Conservation (phyloP, 1,140 invertebrate genomes). For the Listronotus oregonensis region DNA sequence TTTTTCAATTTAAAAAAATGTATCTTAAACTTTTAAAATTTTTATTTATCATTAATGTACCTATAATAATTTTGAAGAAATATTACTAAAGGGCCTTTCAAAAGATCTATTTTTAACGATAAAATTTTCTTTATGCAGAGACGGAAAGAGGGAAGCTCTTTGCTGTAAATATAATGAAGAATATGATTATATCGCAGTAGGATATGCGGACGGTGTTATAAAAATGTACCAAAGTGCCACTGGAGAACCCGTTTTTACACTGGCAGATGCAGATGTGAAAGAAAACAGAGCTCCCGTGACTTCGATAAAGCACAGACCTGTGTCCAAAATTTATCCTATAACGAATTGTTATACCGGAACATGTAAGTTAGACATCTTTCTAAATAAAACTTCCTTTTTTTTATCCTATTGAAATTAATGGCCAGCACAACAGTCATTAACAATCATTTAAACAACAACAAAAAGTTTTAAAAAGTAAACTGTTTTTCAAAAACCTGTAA, state of each 20-base stretch:
- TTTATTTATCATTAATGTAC: no score
- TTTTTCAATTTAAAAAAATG: no score
- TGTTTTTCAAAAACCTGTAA: no score
- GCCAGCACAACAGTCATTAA: no score
- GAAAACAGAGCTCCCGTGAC: slow-evolving; percentile 61
- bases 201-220: slow-evolving; percentile 62
- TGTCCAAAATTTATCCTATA: slow-evolving; percentile 61
- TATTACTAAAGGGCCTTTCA: no score
- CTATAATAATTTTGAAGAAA: no score
- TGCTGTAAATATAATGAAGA: slow-evolving; percentile 66
- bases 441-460: no score
- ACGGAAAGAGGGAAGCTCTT: slow-evolving; percentile 60
- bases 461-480: no score
- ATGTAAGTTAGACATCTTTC: slow-evolving; percentile 55
- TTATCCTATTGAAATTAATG: no score
- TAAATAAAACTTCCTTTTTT: no score
- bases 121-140: slow-evolving; percentile 51
- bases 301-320: slow-evolving; percentile 63
- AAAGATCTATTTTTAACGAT: not conserved
- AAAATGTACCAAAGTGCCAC: slow-evolving; percentile 59
- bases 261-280: slow-evolving; percentile 61
- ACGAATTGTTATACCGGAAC: slow-evolving; percentile 61
- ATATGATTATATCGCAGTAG: slow-evolving; percentile 61
- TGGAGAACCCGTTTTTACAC: slow-evolving; percentile 53
- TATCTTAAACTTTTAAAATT: no score